Conservation (phyloP, 1,140 invertebrate species). For the Globodera ellingtonae region DNA sequence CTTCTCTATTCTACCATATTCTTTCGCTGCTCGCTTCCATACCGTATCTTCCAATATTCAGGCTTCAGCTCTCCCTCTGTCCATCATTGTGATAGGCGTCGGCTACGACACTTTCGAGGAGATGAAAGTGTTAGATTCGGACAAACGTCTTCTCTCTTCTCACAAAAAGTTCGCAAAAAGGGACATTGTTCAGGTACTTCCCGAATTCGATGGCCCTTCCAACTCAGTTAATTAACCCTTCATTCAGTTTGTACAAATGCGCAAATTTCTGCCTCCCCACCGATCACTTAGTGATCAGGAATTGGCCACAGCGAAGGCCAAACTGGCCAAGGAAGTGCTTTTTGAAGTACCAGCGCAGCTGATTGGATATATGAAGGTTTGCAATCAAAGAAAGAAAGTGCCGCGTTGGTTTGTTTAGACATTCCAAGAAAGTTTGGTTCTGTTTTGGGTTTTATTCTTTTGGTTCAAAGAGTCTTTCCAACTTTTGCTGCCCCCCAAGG, state of each 20-base stretch:
- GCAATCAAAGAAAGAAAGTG: background rate
- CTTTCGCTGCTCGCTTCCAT: too few species aligned
- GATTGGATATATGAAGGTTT: slow-evolving; percentile 53
- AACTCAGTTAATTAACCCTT: background rate
- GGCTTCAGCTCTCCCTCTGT: slow-evolving; percentile 52
- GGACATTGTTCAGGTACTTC: slow-evolving; percentile 46
- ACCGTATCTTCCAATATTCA: slow-evolving; percentile 20
- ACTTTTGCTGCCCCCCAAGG: too few species aligned
- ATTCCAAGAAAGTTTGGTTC: too few species aligned
- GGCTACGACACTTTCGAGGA: slow-evolving; percentile 61
- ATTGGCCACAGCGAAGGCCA: slow-evolving; percentile 43
- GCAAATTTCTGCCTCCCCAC: slow-evolving; percentile 56
- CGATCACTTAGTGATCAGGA: slow-evolving; percentile 50
- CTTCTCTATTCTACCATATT: too few species aligned
- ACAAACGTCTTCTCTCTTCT: slow-evolving; percentile 45
- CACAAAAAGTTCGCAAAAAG: slow-evolving; percentile 53
- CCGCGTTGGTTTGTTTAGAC: background rate
- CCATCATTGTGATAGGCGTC: slow-evolving; percentile 58
- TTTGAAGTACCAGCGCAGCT: slow-evolving; percentile 56
- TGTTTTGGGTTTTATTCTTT: too few species aligned
- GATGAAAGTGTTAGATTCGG: slow-evolving; percentile 55
- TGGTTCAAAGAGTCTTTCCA: too few species aligned
- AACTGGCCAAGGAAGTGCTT: slow-evolving; percentile 57
- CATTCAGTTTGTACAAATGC: slow-evolving; percentile 59
- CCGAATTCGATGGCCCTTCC: background rate